These are phyloP conservation scores for Sebastes itinus DNA, from an alignment of 2,797 vertebrate species.

Conservation along the genomic window DNA sequence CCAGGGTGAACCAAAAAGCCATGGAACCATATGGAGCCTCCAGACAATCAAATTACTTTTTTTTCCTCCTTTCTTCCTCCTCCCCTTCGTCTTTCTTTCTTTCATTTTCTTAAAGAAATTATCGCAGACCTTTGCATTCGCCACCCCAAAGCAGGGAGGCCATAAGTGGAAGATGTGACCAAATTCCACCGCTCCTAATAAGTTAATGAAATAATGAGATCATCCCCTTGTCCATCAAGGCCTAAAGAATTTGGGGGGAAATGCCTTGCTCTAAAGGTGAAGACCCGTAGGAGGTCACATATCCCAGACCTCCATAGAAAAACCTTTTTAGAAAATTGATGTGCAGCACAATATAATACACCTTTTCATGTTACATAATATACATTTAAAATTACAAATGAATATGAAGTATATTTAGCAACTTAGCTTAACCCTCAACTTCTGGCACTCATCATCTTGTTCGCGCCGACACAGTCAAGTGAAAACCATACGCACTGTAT, in stretches of 20 bases:
- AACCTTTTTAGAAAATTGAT: conserved; percentile 11
- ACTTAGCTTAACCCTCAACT: not conserved
- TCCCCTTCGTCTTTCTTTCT: conserved; percentile 39
- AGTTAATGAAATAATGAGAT: conserved; percentile 83
- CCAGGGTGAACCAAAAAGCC: conserved; percentile 68
- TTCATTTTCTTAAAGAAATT: conserved; percentile 72
- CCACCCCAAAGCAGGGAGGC: conserved; percentile 26
- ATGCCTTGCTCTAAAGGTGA: conserved; percentile 27
- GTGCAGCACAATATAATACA: not conserved
- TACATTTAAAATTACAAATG: not conserved
- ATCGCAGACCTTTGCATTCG: conserved; percentile 64
- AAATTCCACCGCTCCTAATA: conserved; percentile 77
- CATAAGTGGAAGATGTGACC: conserved; percentile 45
- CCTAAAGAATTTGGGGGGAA: conserved; percentile 28
- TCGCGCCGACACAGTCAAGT: not conserved
- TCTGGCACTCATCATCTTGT: not conserved
- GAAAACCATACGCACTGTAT: not conserved
- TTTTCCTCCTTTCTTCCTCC: conserved; percentile 21
- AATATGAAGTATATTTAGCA: not conserved
- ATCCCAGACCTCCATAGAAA: not conserved
- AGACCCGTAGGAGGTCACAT: not conserved
- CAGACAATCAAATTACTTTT: conserved; percentile 80
- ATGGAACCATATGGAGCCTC: conserved; percentile 78
- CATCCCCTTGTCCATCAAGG: conserved; percentile 61
- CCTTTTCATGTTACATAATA: not conserved